Percentiles rank a stretch among this genome's conserved stretches.
Evolutionary conservation across 2,888 invertebrate species (phyloP).

Genomic region (Trissoscelio sp.): DNA sequence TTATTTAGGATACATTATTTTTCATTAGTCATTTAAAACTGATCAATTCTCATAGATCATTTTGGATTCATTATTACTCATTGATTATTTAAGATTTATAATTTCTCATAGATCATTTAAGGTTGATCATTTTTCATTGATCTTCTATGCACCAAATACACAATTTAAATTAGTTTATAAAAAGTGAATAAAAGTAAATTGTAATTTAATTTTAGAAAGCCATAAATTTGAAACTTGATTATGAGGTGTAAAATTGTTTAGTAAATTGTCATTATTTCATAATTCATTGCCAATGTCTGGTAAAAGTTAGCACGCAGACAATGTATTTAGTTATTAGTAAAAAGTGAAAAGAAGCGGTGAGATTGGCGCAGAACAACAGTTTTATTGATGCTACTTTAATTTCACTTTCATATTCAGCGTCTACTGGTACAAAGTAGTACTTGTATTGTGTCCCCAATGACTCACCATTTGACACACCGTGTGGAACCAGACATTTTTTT

Average conservation of each 20-base stretch:
- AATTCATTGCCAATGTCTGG: neutral
- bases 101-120: too few relatives aligned
- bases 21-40: too few relatives aligned
- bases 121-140: too few relatives aligned
- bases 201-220: too few relatives aligned
- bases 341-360: constrained; percentile 43
- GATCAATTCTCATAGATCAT: too few relatives aligned
- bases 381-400: constrained; percentile 53
- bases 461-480: constrained; percentile 19
- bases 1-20: too few relatives aligned
- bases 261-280: constrained; percentile 21
- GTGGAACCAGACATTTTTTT: constrained; percentile 24
- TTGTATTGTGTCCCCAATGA: constrained; percentile 43
- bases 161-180: too few relatives aligned
- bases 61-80: too few relatives aligned
- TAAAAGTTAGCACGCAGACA: constrained; percentile 8
- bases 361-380: constrained; percentile 22
- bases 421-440: constrained; percentile 20
- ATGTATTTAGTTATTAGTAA: constrained; percentile 19
- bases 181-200: too few relatives aligned
- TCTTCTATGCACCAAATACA: too few relatives aligned
- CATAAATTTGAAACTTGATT: neutral
- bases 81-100: too few relatives aligned
- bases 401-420: constrained; percentile 55
- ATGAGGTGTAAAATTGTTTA: neutral